Conservation (phyloP, 2,888 invertebrate genomes). For the Synanthedon vespiformis region DNA sequence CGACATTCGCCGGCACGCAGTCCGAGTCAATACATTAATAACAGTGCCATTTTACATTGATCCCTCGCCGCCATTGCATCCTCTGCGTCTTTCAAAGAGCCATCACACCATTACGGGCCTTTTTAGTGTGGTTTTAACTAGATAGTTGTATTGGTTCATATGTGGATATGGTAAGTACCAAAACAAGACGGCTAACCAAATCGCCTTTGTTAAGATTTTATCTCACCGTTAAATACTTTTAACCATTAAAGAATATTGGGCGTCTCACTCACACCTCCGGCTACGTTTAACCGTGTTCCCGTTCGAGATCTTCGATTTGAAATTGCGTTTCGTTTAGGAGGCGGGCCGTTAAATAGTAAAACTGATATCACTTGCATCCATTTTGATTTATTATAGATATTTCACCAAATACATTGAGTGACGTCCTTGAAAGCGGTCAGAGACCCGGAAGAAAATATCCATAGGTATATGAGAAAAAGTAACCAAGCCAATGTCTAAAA, state of each 20-base stretch:
- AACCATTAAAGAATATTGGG: constrained; percentile 61
- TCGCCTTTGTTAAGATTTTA: constrained; percentile 69
- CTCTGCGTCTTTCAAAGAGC: constrained; percentile 10
- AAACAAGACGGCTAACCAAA: constrained; percentile 68
- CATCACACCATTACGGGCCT: constrained; percentile 26
- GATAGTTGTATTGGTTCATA: constrained; percentile 59
- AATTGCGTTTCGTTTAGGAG: neutral
- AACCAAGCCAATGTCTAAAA: too few species aligned
- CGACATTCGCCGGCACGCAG: constrained; percentile 59
- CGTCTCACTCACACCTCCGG: constrained; percentile 54
- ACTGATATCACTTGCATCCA: too few species aligned
- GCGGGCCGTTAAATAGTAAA: neutral
- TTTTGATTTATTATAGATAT: neutral
- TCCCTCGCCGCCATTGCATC: constrained; percentile 24
- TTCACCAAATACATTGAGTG: neutral
- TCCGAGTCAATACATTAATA: constrained; percentile 65
- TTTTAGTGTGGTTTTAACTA: constrained; percentile 28
- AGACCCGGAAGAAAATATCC: too few species aligned
- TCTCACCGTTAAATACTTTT: constrained; percentile 67
- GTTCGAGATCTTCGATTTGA: constrained; percentile 26
- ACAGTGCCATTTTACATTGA: constrained; percentile 35
- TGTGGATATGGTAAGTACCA: constrained; percentile 57
- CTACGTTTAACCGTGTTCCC: constrained; percentile 50
- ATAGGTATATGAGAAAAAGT: too few species aligned
- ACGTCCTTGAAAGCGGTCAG: neutral